Evolutionary conservation across 2,888 invertebrate species (phyloP).

Genomic region (Aphelenchoides bicaudatus): DNA sequence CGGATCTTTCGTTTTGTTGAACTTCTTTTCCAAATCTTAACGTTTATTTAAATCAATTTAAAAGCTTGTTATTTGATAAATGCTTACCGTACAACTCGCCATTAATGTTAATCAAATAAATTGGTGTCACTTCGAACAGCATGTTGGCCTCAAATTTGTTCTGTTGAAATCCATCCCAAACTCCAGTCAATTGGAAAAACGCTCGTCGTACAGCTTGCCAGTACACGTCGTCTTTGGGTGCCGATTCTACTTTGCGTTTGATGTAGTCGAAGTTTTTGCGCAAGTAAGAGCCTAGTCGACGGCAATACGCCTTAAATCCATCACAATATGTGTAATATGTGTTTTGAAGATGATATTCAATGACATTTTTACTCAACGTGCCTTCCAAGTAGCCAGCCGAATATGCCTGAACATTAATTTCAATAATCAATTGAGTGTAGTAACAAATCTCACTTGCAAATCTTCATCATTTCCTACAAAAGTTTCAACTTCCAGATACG

Average conservation of each 20-base stretch:
- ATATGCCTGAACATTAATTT: too few relatives aligned
- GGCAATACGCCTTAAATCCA: slow-evolving; percentile 54
- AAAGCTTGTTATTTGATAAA: too few relatives aligned
- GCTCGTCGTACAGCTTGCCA: slow-evolving; percentile 56
- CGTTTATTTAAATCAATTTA: too few relatives aligned
- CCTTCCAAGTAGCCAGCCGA: slow-evolving; percentile 58
- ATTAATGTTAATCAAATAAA: slow-evolving; percentile 49
- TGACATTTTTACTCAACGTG: slow-evolving; percentile 42
- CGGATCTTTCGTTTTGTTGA: slow-evolving; percentile 58
- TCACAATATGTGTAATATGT: slow-evolving; percentile 52
- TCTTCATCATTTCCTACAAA: slow-evolving; percentile 38
- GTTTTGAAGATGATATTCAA: slow-evolving; percentile 50
- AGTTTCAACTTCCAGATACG: slow-evolving; percentile 54
- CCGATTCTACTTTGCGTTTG: slow-evolving; percentile 39
- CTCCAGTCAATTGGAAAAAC: slow-evolving; percentile 49
- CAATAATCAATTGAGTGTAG: too few relatives aligned
- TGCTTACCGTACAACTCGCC: slow-evolving; percentile 58
- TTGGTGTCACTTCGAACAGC: slow-evolving; percentile 49
- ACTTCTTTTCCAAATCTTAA: slow-evolving; percentile 58
- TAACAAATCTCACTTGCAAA: too few relatives aligned
- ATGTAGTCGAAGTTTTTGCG: slow-evolving; percentile 50
- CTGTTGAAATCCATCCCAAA: slow-evolving; percentile 32
- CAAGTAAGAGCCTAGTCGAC: slow-evolving; percentile 44
- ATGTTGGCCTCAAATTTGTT: slow-evolving; percentile 26
- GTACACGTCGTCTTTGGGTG: slow-evolving; percentile 52